Evolutionary conservation across 2,113 vertebrate species (phyloP).

Genomic region (Centropristis striata): DNA sequence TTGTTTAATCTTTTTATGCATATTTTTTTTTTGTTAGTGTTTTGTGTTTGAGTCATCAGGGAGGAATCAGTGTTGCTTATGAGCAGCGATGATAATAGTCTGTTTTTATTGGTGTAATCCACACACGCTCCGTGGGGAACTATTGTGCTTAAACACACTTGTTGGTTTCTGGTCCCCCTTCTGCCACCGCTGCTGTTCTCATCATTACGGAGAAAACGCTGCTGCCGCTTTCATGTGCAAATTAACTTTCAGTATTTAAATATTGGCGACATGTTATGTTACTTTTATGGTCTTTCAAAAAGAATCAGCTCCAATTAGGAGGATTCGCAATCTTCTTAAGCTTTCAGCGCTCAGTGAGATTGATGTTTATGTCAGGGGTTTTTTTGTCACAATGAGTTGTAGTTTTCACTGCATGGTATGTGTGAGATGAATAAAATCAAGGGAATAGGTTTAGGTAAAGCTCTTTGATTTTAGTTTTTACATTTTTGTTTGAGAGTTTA

Average conservation of each 20-base stretch:
- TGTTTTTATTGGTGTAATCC: conserved; percentile 65
- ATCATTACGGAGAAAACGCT: conserved; percentile 27
- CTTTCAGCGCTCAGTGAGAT: neutral
- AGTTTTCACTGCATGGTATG: neutral
- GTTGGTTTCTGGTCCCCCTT: conserved; percentile 24
- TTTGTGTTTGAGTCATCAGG: conserved; percentile 25
- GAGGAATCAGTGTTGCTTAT: conserved; percentile 46
- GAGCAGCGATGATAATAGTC: conserved; percentile 45
- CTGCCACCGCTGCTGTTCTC: conserved; percentile 6
- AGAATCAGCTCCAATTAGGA: neutral
- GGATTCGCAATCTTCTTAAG: conserved; percentile 11
- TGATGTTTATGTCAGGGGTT: neutral
- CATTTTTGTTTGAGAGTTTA: too few species aligned
- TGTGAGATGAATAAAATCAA: neutral
- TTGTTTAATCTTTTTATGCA: conserved; percentile 2
- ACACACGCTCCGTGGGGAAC: conserved; percentile 22
- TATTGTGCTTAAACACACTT: conserved; percentile 47
- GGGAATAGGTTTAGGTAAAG: too few species aligned
- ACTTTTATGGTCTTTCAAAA: neutral
- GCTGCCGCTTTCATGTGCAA: conserved; percentile 42
- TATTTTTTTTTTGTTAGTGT: neutral
- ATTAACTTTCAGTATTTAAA: conserved; percentile 17
- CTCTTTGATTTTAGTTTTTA: too few species aligned
- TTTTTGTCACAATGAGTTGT: neutral
- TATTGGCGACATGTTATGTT: neutral